phyloP scores from a whole-genome alignment of 2,888 invertebrate species.

The Augochlorella aurata region DNA sequence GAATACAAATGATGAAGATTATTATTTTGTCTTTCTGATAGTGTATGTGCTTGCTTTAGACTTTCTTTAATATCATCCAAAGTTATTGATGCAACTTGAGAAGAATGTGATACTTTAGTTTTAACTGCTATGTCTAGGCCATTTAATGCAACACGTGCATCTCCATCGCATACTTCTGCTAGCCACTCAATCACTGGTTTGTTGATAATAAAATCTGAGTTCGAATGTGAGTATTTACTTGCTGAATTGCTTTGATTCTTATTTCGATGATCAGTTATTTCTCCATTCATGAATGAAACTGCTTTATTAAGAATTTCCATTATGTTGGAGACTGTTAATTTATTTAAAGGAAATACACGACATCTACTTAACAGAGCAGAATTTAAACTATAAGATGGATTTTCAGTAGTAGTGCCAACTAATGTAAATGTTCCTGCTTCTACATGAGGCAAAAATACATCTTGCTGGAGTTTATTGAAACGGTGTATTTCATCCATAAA shows the following conservation, averaged over 20 bases:
- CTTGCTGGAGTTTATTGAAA: conserved; percentile 92
- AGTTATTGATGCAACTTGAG: conserved; percentile 31
- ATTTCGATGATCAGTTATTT: conserved; percentile 16
- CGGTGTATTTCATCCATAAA: conserved; percentile 94
- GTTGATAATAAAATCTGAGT: conserved; percentile 56
- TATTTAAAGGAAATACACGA: conserved; percentile 88
- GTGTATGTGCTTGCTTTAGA: conserved; percentile 53
- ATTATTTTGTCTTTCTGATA: conserved; percentile 56
- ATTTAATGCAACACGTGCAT: conserved; percentile 68
- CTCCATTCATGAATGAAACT: conserved; percentile 78
- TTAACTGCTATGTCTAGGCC: conserved; percentile 65
- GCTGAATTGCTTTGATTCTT: neutral
- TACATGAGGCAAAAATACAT: conserved; percentile 89
- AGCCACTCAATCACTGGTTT: conserved; percentile 63
- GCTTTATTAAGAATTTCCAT: conserved; percentile 85
- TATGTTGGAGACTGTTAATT: conserved; percentile 85
- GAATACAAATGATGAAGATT: conserved; percentile 67
- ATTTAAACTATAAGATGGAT: conserved; percentile 91
- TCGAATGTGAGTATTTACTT: conserved; percentile 4
- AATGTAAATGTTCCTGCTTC: conserved; percentile 90
- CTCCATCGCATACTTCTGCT: conserved; percentile 66
- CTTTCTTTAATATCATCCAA: conserved; percentile 63
- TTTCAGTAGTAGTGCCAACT: conserved; percentile 92
- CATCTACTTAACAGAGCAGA: conserved; percentile 91
- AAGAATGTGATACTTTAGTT: conserved; percentile 32